Evolutionary conservation across 2,797 vertebrate species (phyloP).

Genomic region (Poeciliopsis paucimaculata): DNA sequence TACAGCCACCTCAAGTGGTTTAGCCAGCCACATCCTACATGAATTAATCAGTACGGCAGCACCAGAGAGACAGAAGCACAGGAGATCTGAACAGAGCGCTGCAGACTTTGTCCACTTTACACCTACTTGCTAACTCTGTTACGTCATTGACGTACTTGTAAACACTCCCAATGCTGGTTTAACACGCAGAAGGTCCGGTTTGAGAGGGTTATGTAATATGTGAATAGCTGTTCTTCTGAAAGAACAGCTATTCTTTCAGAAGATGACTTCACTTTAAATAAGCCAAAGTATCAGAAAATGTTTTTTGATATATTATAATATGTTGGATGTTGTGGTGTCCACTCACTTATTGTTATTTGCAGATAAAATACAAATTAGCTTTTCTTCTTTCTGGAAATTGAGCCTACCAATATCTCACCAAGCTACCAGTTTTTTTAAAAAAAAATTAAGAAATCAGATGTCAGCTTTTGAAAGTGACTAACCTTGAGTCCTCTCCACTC

Average conservation of each 20-base stretch:
- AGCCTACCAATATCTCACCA: not conserved
- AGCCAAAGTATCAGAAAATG: not conserved
- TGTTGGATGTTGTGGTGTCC: too few species aligned
- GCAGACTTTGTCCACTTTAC: not conserved
- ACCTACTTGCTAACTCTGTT: slow-evolving; percentile 3
- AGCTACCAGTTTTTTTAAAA: not conserved
- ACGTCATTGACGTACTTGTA: not conserved
- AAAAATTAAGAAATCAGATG: not conserved
- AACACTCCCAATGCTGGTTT: not conserved
- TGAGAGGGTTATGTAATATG: not conserved
- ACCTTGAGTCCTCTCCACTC: not conserved
- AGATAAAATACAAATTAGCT: too few species aligned
- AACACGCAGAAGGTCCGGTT: not conserved
- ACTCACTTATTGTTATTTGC: too few species aligned
- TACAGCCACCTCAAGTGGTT: not conserved
- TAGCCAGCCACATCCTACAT: not conserved
- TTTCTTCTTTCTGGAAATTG: not conserved
- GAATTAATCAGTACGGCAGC: not conserved
- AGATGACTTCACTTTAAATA: not conserved
- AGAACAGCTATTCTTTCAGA: not conserved
- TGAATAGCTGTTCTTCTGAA: too few species aligned
- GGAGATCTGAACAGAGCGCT: not conserved
- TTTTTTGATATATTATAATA: not conserved
- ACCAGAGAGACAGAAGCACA: not conserved
- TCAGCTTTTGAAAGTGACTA: not conserved